phyloP scores from a whole-genome alignment of 2,888 invertebrate species.

The Sinopyrophorus schimmeli region DNA sequence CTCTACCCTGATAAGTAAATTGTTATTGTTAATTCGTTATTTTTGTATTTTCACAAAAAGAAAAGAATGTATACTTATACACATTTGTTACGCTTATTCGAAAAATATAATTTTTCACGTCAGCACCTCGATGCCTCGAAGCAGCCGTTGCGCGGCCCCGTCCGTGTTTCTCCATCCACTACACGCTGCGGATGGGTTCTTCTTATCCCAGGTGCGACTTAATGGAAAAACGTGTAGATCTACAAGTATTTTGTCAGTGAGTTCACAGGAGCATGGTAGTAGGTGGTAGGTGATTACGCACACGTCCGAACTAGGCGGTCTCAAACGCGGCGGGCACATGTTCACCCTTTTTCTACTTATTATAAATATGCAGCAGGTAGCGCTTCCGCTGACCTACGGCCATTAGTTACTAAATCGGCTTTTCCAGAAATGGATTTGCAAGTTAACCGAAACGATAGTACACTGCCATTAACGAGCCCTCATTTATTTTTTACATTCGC shows the following conservation, averaged over 20 bases:
- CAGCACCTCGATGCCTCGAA: slow-evolving; percentile 53
- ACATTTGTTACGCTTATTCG: slow-evolving; percentile 47
- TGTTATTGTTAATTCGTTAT: slow-evolving; percentile 53
- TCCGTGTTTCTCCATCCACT: slow-evolving; percentile 47
- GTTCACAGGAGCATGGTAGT: slow-evolving; percentile 55
- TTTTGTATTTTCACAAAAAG: slow-evolving; percentile 50
- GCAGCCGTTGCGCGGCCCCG: slow-evolving; percentile 44
- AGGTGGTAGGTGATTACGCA: slow-evolving; percentile 36
- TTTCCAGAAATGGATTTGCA: too few species aligned
- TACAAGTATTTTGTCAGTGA: slow-evolving; percentile 19
- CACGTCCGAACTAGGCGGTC: slow-evolving; percentile 55
- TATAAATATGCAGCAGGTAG: slow-evolving; percentile 17
- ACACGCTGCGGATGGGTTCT: slow-evolving; percentile 39
- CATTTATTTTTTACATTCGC: too few species aligned
- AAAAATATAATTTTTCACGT: slow-evolving; percentile 49
- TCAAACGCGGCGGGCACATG: slow-evolving; percentile 40
- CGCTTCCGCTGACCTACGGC: slow-evolving; percentile 19
- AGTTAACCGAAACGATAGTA: too few species aligned
- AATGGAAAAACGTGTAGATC: slow-evolving; percentile 12
- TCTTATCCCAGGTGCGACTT: slow-evolving; percentile 18
- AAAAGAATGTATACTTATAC: slow-evolving; percentile 32
- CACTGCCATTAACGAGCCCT: too few species aligned
- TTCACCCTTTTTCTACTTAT: slow-evolving; percentile 26
- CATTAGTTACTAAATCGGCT: too few species aligned
- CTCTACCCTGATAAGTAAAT: slow-evolving; percentile 30